A percentile compares a stretch with the other conserved stretches of the same genome.
Evolutionary conservation across 30 jellyfish, hydroid and myxozoan genomes (phyloP).

Genomic region (Morbakka virulenta): DNA sequence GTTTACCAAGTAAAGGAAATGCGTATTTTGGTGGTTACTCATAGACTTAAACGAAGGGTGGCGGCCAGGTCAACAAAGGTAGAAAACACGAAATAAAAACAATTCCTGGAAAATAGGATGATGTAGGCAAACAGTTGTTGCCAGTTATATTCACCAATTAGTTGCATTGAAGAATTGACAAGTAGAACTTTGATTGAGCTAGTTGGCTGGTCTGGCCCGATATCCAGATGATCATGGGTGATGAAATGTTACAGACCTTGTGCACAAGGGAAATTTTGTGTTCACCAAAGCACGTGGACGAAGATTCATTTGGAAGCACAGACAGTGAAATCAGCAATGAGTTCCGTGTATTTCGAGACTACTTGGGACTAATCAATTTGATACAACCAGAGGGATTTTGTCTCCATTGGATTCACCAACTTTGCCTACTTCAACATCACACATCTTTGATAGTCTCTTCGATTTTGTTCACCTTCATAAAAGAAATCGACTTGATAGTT

Average conservation of each 20-base stretch:
- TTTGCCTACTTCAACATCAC: slow-evolving; percentile 1
- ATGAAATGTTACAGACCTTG: slow-evolving; percentile 60
- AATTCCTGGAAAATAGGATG: too few species aligned
- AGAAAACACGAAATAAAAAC: too few species aligned
- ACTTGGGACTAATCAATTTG: slow-evolving; percentile 84
- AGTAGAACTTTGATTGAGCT: too few species aligned
- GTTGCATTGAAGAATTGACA: too few species aligned
- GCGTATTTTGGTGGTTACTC: too few species aligned
- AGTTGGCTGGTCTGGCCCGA: too few species aligned
- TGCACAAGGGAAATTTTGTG: slow-evolving; percentile 43
- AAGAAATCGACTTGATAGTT: slow-evolving; percentile 89
- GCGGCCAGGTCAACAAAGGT: too few species aligned
- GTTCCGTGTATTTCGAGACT: slow-evolving; percentile 89
- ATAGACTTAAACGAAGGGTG: too few species aligned
- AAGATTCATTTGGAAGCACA: slow-evolving; percentile 39
- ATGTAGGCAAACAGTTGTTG: too few species aligned
- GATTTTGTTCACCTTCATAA: slow-evolving; percentile 15
- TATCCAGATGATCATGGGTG: too few species aligned
- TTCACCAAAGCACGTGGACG: slow-evolving; percentile 76
- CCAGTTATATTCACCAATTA: too few species aligned
- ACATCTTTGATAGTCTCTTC: slow-evolving; percentile 4
- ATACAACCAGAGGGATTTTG: slow-evolving; percentile 74
- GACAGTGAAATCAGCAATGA: slow-evolving; percentile 53
- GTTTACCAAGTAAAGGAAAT: too few species aligned
- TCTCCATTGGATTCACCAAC: slow-evolving; percentile 22